Evolutionary conservation across 2,797 vertebrate genomes (phyloP).

Genomic region (Trichosurus vulpecula): DNA sequence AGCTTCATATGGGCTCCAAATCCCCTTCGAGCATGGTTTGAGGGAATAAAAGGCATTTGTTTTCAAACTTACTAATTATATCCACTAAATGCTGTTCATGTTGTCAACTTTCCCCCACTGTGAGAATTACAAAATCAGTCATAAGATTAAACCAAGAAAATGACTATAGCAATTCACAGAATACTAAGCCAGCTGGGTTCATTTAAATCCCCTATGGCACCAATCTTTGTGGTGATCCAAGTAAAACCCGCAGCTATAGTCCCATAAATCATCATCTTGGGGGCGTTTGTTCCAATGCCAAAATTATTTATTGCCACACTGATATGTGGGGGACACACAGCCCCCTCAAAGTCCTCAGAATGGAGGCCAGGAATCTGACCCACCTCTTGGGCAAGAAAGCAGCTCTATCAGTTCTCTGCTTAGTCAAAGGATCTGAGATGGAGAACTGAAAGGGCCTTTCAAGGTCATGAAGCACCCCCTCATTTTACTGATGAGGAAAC

Average conservation of each 20-base stretch:
- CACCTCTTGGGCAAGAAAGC: not conserved
- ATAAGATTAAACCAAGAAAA: constrained; percentile 66
- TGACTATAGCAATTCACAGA: constrained; percentile 56
- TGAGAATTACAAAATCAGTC: constrained; percentile 64
- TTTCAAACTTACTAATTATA: constrained; percentile 73
- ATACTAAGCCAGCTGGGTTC: constrained; percentile 59
- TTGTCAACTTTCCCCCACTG: constrained; percentile 65
- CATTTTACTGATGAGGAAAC: not conserved
- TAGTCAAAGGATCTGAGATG: constrained; percentile 24
- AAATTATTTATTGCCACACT: constrained; percentile 55
- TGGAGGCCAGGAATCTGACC: constrained; percentile 4
- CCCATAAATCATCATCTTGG: constrained; percentile 56
- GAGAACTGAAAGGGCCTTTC: not conserved
- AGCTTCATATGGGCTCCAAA: constrained; percentile 46
- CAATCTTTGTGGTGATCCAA: constrained; percentile 38
- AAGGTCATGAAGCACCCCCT: not conserved
- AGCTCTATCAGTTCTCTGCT: not conserved
- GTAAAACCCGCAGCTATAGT: constrained; percentile 26
- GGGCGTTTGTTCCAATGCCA: constrained; percentile 41
- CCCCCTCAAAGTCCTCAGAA: constrained; percentile 1
- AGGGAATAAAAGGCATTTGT: constrained; percentile 59
- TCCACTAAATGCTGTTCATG: constrained; percentile 65
- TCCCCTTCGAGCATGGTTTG: constrained; percentile 54
- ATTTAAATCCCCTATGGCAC: constrained; percentile 61
- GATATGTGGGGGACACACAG: constrained; percentile 46